Base-by-base conservation (phyloP, 1,140 invertebrate genomes). In the Arctopsyche grandis region DNA sequence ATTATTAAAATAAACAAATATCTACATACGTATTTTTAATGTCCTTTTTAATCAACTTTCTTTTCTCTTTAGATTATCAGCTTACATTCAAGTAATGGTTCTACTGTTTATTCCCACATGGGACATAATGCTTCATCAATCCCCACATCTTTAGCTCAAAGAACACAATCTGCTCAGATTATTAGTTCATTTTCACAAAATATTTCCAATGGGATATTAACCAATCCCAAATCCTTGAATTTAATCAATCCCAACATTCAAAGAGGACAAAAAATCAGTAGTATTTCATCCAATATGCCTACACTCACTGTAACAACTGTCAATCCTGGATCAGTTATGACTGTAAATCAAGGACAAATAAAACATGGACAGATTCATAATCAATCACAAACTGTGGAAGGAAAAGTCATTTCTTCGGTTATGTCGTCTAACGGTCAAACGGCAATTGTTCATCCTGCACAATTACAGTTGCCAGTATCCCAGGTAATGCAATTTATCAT, bases 391-490 rank as follows among this genome's bases (percentile, higher is more conserved):
- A 1, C 71, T 14, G 7, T 71, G 0, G 63, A 66, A 24, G 63
- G 63, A 26, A 66, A 66, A 66, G 24, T 66, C 3, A 16, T 71
- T 0, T 60, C 74, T 10, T 63, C 74, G 12, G 26, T 82, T 5
- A 79, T 82, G 26, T 44, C 75, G 5, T 69, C 80, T 1, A 82
- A 80, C 43, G 79, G 79, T 0, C 81, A 79, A 73, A 78, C 79
- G 19, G 63, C 81, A 16, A 78, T 89, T 52, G 86, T 89, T 14
- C 87, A 88, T 82, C 87, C 87, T 14, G 85, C 87, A 44, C 87
- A 88, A 78, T 85, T 89, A 78, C 87, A 88, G 79, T 81, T 88
- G 21, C 87, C 87, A 3, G 69, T 88, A 22, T 86, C 86, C 48
- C 87, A 87, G 83, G 87, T 88, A 78, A 60, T 78, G 16, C 29